Percentiles rank a stretch among this genome's conserved stretches.
Conservation (phyloP, 2,797 vertebrate species). For the Vespertilio murinus region DNA sequence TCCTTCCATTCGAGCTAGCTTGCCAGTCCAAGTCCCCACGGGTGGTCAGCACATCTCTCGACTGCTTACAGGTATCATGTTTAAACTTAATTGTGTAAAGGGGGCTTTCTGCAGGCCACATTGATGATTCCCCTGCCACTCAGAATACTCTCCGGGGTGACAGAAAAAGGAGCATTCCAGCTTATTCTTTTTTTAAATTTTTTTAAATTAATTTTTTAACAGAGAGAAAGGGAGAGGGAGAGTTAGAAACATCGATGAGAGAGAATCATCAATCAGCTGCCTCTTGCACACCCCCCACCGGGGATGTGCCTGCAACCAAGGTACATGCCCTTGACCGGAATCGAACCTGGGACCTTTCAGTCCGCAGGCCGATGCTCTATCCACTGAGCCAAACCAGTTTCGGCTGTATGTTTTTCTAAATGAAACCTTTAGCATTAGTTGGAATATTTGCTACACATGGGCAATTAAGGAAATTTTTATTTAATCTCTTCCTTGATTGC, state of each 20-base stretch:
- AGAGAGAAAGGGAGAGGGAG: no score
- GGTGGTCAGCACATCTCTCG: slow-evolving; percentile 96
- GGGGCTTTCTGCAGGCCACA: background rate
- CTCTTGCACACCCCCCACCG: no score
- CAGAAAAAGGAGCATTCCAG: background rate
- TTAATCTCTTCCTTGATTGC: background rate
- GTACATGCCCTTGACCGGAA: no score
- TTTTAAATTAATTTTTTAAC: no score
- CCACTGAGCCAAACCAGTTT: no score
- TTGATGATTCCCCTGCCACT: background rate
- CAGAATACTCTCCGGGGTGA: background rate
- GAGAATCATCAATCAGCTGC: no score
- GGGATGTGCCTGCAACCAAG: no score
- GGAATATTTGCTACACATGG: background rate
- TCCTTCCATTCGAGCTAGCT: slow-evolving; percentile 96
- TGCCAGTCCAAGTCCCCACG: slow-evolving; percentile 98
- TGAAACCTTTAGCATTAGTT: background rate
- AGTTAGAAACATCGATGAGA: no score
- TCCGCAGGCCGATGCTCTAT: no score
- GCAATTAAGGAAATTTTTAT: background rate
- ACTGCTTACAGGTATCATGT: slow-evolving; percentile 93
- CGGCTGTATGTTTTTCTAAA: background rate
- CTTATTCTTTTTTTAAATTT: no score
- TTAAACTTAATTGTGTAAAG: background rate
- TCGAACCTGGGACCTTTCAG: no score